Percentiles rank a stretch among this genome's conserved stretches.
Conservation (phyloP, 1,140 invertebrate genomes). For the Nasonia giraulti region DNA sequence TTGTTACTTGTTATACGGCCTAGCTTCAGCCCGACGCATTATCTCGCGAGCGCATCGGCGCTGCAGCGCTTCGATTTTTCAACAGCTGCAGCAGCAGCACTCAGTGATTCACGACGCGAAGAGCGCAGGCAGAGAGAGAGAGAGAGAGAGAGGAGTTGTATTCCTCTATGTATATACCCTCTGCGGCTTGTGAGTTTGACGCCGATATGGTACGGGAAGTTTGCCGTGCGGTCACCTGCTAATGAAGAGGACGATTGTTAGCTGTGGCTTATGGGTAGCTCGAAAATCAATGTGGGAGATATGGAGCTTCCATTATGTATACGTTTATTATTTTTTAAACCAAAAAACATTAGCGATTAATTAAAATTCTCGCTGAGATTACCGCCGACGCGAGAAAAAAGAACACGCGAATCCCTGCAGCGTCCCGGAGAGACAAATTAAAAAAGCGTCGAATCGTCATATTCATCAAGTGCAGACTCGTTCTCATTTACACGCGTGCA, state of each 20-base stretch:
- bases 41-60: conserved; percentile 39
- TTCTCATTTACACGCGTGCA: too few species aligned
- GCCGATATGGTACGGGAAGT: too few species aligned
- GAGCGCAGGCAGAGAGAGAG: not conserved
- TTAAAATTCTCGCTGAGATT: too few species aligned
- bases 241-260: not conserved
- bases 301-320: too few species aligned
- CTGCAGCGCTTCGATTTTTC: conserved; percentile 30
- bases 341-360: too few species aligned
- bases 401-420: too few species aligned
- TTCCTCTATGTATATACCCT: not conserved
- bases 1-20: conserved; percentile 34
- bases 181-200: not conserved
- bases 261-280: not conserved
- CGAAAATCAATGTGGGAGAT: too few species aligned
- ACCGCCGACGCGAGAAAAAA: too few species aligned
- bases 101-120: conserved; percentile 28
- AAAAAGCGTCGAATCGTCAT: too few species aligned
- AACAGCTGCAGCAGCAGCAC: not conserved
- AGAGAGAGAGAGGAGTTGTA: not conserved
- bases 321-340: too few species aligned
- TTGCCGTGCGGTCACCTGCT: not conserved
- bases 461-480: too few species aligned
- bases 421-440: too few species aligned
- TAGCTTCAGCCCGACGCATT: conserved; percentile 19